Evolutionary conservation across 2,113 vertebrate species (phyloP), one percentile per base, ranked within the genome.

Genomic region (Abramis brama): DNA sequence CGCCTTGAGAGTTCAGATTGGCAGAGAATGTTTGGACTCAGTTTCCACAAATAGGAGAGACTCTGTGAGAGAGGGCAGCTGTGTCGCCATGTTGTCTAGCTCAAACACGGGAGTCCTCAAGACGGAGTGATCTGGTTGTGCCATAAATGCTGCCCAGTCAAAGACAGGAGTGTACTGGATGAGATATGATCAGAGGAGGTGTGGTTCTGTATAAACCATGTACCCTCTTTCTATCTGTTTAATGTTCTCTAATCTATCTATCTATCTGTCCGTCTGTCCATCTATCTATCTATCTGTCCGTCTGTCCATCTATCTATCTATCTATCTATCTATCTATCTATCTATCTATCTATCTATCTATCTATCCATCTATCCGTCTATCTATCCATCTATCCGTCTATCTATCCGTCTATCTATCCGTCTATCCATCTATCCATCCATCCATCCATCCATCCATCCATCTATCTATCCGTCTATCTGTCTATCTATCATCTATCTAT

Each of bases 21-120:
- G 8, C 39, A 84, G 55, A 80, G 55, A 77, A 74, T 73, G 81
- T 73, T 66, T 64, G 52, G 79, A 68, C 64, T 79, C n/a, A 0
- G 66, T 36, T 50, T 47, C 81, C 81, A 79, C 68, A 43, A 71
- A 70, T 25, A 79, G 81, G 36, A 55, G 62, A 70, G 60, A 43
- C 52, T 33, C 59, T 77, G 59, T 27, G 11, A 21, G 64, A 68
- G 59, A 80, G 45, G 39, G 50, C 39, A 62, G 39, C 23, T 5
- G 30, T n/a, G 74, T 55, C 45, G 39, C 83, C 75, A 79, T 62
- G 74, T 55, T 68, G 84, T 39, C 75, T 52, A 66, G 57, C 75
- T 55, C 45, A 50, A 79, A 79, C 17, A 43, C 25, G 0, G 4
- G 73, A 50, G 60, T 50, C 60, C 59, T 30, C 59, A 30, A 27